Evolutionary conservation across 2,797 vertebrate species (phyloP).

Genomic region (Anguilla obscura): DNA sequence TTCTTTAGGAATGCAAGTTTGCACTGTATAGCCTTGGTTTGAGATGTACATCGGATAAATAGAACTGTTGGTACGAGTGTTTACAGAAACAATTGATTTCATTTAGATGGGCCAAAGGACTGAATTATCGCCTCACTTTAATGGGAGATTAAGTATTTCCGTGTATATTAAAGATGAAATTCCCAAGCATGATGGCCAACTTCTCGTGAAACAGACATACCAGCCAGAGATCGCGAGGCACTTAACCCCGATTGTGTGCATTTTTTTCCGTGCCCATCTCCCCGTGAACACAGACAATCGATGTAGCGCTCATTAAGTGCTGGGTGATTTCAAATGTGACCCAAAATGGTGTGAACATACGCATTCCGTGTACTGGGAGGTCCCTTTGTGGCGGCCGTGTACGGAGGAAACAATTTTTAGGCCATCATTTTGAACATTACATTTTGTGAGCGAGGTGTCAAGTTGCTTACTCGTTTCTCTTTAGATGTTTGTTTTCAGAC

Average conservation of each 20-base stretch:
- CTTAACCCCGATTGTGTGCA: conserved; percentile 24
- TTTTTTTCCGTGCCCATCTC: neutral
- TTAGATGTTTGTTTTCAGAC: conserved; percentile 27
- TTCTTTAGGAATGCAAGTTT: neutral
- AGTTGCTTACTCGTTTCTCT: neutral
- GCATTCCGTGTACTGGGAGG: conserved; percentile 10
- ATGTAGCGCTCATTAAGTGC: conserved; percentile 5
- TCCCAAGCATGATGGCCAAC: neutral
- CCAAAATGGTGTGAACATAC: neutral
- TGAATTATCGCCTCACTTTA: neutral
- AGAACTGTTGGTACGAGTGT: neutral
- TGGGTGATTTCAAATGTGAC: conserved; percentile 10
- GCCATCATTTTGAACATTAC: neutral
- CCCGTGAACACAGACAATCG: conserved; percentile 16
- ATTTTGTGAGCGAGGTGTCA: neutral
- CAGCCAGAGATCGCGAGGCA: neutral
- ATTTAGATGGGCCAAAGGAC: neutral
- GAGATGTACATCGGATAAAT: neutral
- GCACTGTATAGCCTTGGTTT: neutral
- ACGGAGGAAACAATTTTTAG: neutral
- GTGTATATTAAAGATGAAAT: neutral
- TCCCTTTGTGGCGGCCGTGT: neutral
- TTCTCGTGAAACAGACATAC: neutral
- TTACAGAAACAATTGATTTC: neutral
- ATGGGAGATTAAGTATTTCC: neutral